Conservation (phyloP, 2,888 invertebrate species). For the Drosophila niveifrons region DNA sequence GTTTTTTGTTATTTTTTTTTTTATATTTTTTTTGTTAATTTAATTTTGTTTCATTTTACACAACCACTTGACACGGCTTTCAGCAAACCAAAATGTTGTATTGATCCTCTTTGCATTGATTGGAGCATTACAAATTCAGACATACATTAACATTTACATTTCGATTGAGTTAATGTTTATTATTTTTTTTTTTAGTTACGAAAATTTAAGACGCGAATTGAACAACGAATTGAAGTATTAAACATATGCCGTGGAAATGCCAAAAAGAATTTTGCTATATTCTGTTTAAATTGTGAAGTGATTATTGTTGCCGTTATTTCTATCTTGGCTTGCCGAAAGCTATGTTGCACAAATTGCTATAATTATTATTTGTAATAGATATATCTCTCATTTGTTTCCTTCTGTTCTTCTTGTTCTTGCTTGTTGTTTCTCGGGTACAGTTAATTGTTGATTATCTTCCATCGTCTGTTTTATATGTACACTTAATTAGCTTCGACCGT, state of each 20-base stretch:
- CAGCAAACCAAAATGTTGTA: constrained; percentile 61
- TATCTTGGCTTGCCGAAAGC: constrained; percentile 51
- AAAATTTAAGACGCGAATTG: constrained; percentile 29
- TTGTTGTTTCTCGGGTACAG: constrained; percentile 19
- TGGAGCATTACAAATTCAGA: constrained; percentile 13
- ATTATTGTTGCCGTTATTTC: constrained; percentile 3
- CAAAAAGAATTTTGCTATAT: constrained; percentile 43
- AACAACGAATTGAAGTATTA: constrained; percentile 23
- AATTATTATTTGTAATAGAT: constrained; percentile 18
- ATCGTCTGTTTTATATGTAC: constrained; percentile 33
- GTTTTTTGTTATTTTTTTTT: constrained; percentile 31
- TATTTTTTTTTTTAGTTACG: constrained; percentile 13
- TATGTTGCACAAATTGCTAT: constrained; percentile 52
- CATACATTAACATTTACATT: constrained; percentile 16
- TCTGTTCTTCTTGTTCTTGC: not conserved
- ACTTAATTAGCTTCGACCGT: constrained; percentile 40
- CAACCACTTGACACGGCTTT: constrained; percentile 67
- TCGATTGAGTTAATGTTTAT: not conserved
- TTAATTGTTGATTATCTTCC: constrained; percentile 22
- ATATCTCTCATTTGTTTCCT: not conserved
- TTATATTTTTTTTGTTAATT: constrained; percentile 36
- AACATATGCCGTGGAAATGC: constrained; percentile 38
- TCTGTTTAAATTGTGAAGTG: constrained; percentile 17
- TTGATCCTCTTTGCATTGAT: constrained; percentile 1
- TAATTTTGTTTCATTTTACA: constrained; percentile 52